phyloP scores from a whole-genome alignment of 2,888 invertebrate species.

The Ceramica pisi region DNA sequence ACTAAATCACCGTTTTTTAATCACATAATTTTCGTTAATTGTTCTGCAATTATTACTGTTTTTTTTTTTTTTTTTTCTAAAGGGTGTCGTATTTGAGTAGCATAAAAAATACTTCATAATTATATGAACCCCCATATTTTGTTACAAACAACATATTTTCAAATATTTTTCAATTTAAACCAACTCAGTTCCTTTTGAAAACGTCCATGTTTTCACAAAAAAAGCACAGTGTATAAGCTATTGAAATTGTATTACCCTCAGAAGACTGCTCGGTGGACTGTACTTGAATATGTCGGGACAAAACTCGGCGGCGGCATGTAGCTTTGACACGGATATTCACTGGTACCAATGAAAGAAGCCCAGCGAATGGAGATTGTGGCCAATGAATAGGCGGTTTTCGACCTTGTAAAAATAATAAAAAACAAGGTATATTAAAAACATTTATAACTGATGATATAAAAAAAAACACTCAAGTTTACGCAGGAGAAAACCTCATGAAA shows the following conservation, averaged over 20 bases:
- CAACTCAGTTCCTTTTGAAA: not conserved
- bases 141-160: not conserved
- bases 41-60: no score
- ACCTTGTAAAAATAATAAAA: no score
- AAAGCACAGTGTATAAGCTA: slow-evolving; percentile 8
- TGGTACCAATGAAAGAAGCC: slow-evolving; percentile 37
- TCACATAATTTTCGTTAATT: no score
- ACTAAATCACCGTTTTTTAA: no score
- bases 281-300: slow-evolving; percentile 14
- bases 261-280: not conserved
- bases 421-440: no score
- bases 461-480: no score
- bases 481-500: no score
- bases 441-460: no score
- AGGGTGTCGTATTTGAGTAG: no score
- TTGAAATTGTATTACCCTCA: slow-evolving; percentile 35
- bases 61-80: no score
- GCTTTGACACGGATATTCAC: slow-evolving; percentile 33
- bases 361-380: slow-evolving; percentile 15
- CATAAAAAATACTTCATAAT: no score
- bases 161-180: not conserved
- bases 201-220: slow-evolving; percentile 4
- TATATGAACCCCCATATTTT: no score
- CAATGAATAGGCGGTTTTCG: not conserved
- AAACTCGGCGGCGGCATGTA: slow-evolving; percentile 14